Evolutionary conservation across 2,113 vertebrate species (phyloP).

Genomic region (Hirundichthys speculiger): DNA sequence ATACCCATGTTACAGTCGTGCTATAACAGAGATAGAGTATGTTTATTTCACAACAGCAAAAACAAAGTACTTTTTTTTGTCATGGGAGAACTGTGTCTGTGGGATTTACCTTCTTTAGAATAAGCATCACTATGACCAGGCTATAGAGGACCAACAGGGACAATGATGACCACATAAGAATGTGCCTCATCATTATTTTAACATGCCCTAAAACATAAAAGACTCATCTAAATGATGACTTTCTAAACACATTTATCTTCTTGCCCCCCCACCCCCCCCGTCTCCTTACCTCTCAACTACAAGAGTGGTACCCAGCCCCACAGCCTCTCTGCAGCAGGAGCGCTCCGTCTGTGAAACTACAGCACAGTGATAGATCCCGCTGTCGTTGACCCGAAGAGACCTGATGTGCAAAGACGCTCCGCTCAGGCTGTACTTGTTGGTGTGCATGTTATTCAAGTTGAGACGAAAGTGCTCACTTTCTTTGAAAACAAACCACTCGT

Average conservation of each 20-base stretch:
- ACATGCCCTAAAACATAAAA: slow-evolving; percentile 27
- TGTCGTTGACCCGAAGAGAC: slow-evolving; percentile 50
- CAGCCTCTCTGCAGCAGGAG: background rate
- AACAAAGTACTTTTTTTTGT: background rate
- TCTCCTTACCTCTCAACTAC: slow-evolving; percentile 64
- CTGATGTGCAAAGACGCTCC: slow-evolving; percentile 43
- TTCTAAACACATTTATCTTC: background rate
- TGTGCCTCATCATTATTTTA: background rate
- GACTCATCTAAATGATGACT: background rate
- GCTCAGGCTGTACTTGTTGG: background rate
- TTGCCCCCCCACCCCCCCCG: too few species aligned
- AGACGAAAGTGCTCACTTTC: background rate
- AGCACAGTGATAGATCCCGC: slow-evolving; percentile 74
- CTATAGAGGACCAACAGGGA: slow-evolving; percentile 61
- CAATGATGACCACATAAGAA: slow-evolving; percentile 53
- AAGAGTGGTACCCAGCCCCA: slow-evolving; percentile 60
- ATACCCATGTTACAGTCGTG: slow-evolving; percentile 14
- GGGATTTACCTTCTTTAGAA: slow-evolving; percentile 70
- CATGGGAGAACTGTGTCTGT: background rate
- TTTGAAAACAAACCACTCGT: slow-evolving; percentile 61
- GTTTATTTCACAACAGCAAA: background rate
- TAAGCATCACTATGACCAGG: slow-evolving; percentile 42
- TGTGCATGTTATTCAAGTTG: slow-evolving; percentile 10
- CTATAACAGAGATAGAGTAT: slow-evolving; percentile 42
- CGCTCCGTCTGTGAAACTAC: accelerated